A percentile compares a stretch with the other conserved stretches of the same genome.
These are phyloP conservation scores for Leiothrix lutea DNA, from an alignment of 2,113 vertebrate genomes.

Conservation along the genomic window DNA sequence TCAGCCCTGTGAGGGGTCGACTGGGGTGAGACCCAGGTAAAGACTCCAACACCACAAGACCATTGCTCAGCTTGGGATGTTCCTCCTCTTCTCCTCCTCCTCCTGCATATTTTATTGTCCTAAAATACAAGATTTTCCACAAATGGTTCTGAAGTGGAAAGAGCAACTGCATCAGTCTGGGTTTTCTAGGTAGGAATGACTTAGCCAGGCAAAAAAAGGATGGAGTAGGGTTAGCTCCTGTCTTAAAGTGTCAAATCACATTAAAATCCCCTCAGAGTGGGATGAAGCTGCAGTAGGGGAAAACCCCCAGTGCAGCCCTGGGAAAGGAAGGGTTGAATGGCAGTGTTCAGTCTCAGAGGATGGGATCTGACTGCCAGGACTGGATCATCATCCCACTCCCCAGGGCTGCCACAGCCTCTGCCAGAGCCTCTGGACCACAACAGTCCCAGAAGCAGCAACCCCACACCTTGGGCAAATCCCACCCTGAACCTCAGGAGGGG, in stretches of 20 bases:
- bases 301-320: background rate
- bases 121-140: background rate
- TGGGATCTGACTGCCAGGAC: background rate
- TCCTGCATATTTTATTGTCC: background rate
- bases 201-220: background rate
- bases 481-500: background rate
- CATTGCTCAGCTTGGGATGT: background rate
- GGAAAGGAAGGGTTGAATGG: background rate
- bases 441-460: background rate
- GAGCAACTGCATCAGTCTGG: accelerated
- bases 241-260: background rate
- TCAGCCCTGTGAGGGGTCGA: background rate
- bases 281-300: background rate
- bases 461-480: background rate
- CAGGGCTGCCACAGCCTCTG: background rate
- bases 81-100: background rate
- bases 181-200: background rate
- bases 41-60: background rate
- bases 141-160: background rate
- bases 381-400: background rate
- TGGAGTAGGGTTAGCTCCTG: background rate
- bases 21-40: background rate
- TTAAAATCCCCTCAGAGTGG: background rate
- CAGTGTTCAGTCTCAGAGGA: background rate
- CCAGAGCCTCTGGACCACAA: background rate